Conservation (phyloP, 2,113 vertebrate species). For the Malurus melanocephalus region DNA sequence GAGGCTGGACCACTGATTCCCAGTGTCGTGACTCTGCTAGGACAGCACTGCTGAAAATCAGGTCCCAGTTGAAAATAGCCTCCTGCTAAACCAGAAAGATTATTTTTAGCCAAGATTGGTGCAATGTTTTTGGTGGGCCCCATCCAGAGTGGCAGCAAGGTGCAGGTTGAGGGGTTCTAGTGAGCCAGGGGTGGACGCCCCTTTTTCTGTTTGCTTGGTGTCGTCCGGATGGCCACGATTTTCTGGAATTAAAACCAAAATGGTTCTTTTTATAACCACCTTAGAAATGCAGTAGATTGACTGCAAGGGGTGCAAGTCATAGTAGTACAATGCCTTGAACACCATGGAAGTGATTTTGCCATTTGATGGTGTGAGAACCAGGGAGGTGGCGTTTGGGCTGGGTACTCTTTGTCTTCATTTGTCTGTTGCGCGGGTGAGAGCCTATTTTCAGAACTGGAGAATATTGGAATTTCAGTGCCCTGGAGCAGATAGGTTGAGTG, state of each 20-base stretch:
- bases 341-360: background rate
- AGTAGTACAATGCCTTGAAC: fast-evolving
- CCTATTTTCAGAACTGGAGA: constrained; percentile 16
- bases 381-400: background rate
- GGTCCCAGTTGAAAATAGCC: background rate
- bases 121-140: background rate
- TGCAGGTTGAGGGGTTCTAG: background rate
- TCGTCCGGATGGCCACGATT: fast-evolving
- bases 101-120: background rate
- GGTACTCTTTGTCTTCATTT: constrained; percentile 16
- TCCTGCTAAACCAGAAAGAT: background rate
- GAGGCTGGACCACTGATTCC: fast-evolving
- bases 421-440: background rate
- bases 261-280: background rate
- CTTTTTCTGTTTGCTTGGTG: background rate
- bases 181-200: fast-evolving
- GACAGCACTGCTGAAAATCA: background rate
- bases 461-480: constrained; percentile 59
- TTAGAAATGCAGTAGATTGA: background rate
- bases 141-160: too few relatives aligned
- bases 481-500: constrained; percentile 54
- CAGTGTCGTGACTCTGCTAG: fast-evolving
- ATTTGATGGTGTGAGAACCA: background rate
- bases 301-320: background rate
- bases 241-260: background rate